These are phyloP conservation scores for Pomatorhinus ruficollis DNA, from an alignment of 2,113 vertebrate species.

Conservation along the genomic window DNA sequence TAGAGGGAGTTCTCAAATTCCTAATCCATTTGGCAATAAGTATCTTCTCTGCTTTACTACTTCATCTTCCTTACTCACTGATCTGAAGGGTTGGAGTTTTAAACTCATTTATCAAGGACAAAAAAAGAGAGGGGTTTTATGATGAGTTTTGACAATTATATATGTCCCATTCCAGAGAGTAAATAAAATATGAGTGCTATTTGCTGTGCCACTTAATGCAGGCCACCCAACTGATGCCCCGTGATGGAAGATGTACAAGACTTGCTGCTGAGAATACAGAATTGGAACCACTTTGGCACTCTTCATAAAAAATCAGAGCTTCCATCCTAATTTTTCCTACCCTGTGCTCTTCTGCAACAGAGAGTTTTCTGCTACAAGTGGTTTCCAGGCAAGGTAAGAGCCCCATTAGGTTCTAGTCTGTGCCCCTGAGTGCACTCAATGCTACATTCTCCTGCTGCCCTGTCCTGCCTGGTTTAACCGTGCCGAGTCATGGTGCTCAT, in stretches of 20 bases:
- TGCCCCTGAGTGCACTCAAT: not conserved
- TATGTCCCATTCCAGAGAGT: not conserved
- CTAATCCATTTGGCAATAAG: constrained; percentile 21
- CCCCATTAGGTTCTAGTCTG: not conserved
- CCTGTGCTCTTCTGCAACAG: not conserved
- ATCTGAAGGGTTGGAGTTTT: not conserved
- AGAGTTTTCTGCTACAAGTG: not conserved
- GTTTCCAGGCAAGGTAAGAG: not conserved
- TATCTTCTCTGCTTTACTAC: constrained; percentile 13
- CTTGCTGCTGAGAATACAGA: not conserved
- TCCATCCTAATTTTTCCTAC: not conserved
- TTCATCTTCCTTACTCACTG: constrained; percentile 29
- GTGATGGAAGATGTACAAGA: not conserved
- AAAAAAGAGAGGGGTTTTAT: not conserved
- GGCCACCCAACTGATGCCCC: not conserved
- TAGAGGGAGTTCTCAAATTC: constrained; percentile 22
- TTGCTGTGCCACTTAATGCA: not conserved
- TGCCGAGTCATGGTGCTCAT: fast-evolving
- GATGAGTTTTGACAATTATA: constrained; percentile 27
- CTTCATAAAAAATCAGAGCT: not conserved
- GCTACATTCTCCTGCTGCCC: not conserved
- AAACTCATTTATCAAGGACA: constrained; percentile 9
- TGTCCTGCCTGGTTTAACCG: not conserved
- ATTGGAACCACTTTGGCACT: not conserved
- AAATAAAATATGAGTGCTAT: constrained; percentile 16